A percentile compares a stretch with the other conserved stretches of the same genome.
Conservation (phyloP, 2,888 invertebrate species). For the Vandiemenella viatica region DNA sequence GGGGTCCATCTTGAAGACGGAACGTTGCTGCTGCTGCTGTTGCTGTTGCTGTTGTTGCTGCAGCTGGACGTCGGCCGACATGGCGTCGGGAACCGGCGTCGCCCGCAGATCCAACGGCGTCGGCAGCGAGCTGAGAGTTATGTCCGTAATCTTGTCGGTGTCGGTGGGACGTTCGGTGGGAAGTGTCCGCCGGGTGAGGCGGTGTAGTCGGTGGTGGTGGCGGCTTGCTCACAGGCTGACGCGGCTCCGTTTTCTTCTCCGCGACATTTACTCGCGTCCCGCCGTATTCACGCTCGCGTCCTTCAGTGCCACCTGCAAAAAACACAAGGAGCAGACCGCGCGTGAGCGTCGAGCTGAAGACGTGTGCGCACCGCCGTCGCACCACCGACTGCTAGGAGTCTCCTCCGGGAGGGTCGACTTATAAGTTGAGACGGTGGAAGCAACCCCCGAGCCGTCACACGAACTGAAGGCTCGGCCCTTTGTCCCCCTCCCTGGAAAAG, state of each 20-base stretch:
- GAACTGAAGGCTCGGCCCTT: slow-evolving; percentile 2
- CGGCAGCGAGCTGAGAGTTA: slow-evolving; percentile 21
- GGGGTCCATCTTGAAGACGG: slow-evolving; percentile 28
- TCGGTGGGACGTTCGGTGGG: slow-evolving; percentile 19
- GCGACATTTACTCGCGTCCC: slow-evolving; percentile 3
- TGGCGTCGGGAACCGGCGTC: slow-evolving; percentile 20
- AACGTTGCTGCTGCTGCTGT: slow-evolving; percentile 14
- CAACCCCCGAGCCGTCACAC: slow-evolving; percentile 1
- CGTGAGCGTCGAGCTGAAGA: background rate
- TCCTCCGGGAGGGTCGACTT: slow-evolving; percentile 4
- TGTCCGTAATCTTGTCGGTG: slow-evolving; percentile 20
- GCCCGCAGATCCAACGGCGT: slow-evolving; percentile 24
- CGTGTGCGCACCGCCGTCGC: background rate
- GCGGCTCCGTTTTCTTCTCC: slow-evolving; percentile 3
- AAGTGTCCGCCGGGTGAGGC: slow-evolving; percentile 24
- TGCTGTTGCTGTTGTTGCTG: slow-evolving; percentile 13
- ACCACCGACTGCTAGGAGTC: slow-evolving; percentile 2
- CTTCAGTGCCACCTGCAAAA: background rate
- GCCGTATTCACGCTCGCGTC: slow-evolving; percentile 1
- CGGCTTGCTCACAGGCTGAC: background rate
- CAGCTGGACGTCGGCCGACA: slow-evolving; percentile 19
- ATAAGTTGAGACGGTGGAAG: no score
- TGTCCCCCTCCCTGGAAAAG: slow-evolving; percentile 6
- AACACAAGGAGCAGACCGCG: background rate
- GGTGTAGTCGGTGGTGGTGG: background rate